Conservation (phyloP, 64 coral and sea anemone species). For the Montipora efflorescens region DNA sequence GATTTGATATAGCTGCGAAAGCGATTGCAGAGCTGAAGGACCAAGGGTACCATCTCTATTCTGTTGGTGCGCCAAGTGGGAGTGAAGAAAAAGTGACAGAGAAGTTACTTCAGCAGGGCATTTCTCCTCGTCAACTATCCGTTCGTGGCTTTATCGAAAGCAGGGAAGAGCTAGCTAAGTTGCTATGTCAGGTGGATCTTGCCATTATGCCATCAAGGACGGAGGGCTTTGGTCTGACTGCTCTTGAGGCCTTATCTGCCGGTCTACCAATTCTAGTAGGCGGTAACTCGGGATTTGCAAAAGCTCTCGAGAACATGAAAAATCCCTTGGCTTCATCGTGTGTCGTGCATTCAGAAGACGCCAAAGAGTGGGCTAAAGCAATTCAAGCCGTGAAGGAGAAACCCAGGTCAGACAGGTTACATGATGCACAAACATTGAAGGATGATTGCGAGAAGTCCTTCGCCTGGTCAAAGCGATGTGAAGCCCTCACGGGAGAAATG, state of each 20-base stretch:
- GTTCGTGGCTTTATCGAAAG: constrained; percentile 29
- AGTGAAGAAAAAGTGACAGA: not conserved
- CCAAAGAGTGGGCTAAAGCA: not conserved
- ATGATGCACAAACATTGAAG: not conserved
- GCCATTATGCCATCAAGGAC: constrained; percentile 47
- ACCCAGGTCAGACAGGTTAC: not conserved
- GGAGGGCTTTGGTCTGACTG: constrained; percentile 17
- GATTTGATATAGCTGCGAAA: constrained; percentile 31
- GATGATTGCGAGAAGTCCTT: not conserved
- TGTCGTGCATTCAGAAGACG: not conserved
- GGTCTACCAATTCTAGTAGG: constrained; percentile 13
- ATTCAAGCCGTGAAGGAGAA: not conserved
- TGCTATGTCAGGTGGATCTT: constrained; percentile 23
- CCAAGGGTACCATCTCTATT: constrained; percentile 2
- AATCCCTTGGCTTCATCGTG: not conserved
- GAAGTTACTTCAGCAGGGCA: not conserved
- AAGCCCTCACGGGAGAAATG: not conserved
- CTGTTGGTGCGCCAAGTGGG: not conserved
- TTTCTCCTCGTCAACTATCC: not conserved
- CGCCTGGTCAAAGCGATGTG: constrained; percentile 1
- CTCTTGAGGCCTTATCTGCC: constrained; percentile 8
- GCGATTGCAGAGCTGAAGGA: not conserved
- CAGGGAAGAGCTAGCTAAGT: not conserved
- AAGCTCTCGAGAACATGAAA: constrained; percentile 1
- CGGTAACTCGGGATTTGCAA: not conserved